A percentile compares a stretch with the other conserved stretches of the same genome.
Conservation (phyloP, 2,888 invertebrate species). For the Parasteatoda lunata region DNA sequence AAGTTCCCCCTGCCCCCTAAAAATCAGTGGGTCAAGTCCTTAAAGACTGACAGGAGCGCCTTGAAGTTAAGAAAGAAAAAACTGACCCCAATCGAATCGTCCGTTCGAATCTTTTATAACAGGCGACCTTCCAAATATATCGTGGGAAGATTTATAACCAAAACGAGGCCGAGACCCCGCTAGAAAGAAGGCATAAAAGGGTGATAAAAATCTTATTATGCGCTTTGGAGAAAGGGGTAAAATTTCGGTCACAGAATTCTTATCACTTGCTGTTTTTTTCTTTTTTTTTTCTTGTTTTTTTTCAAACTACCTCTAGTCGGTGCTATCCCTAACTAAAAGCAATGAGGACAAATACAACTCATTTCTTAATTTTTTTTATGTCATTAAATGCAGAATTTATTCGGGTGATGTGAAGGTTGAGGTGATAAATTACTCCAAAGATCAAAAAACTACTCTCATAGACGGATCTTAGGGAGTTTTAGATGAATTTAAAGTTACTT, state of each 20-base stretch:
- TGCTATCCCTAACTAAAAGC: constrained; percentile 14
- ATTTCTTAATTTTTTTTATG: constrained; percentile 17
- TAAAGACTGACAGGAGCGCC: constrained; percentile 26
- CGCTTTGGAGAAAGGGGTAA: constrained; percentile 60
- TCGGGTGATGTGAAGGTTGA: constrained; percentile 24
- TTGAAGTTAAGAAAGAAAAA: constrained; percentile 29
- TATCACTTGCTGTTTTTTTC: constrained; percentile 15
- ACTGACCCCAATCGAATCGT: constrained; percentile 50
- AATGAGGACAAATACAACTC: constrained; percentile 46
- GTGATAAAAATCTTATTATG: constrained; percentile 66
- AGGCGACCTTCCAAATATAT: constrained; percentile 41
- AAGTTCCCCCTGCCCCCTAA: constrained; percentile 24
- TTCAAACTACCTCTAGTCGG: constrained; percentile 25
- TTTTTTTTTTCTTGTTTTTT: constrained; percentile 36
- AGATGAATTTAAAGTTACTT: constrained; percentile 11
- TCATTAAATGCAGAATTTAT: constrained; percentile 37
- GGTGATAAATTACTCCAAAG: constrained; percentile 33
- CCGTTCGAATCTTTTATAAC: constrained; percentile 30
- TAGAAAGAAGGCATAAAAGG: constrained; percentile 57
- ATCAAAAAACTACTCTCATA: constrained; percentile 21
- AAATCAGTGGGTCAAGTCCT: constrained; percentile 64
- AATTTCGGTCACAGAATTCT: constrained; percentile 65
- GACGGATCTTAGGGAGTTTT: constrained; percentile 6
- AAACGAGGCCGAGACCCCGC: constrained; percentile 61
- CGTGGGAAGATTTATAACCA: constrained; percentile 65